Evolutionary conservation across 2,113 vertebrate species (phyloP).

Genomic region (Phyllopteryx taeniolatus): DNA sequence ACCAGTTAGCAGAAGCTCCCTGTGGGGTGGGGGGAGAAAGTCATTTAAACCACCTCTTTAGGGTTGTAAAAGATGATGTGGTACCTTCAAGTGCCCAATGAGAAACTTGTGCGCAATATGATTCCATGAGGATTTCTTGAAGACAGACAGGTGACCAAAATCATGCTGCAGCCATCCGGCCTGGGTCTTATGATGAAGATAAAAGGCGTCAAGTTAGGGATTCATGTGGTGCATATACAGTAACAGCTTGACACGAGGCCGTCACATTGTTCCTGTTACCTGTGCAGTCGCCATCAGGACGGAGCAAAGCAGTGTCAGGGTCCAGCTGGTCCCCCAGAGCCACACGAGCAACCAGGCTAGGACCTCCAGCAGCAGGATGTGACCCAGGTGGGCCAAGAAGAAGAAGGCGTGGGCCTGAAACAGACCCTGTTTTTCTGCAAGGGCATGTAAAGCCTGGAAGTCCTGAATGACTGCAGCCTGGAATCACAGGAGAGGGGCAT

Average conservation of each 20-base stretch:
- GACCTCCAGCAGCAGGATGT: constrained; percentile 84
- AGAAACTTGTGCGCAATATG: constrained; percentile 87
- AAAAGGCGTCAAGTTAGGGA: not conserved
- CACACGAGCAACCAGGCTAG: constrained; percentile 78
- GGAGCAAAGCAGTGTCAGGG: constrained; percentile 74
- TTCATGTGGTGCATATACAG: not conserved
- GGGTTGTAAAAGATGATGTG: not conserved
- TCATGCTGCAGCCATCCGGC: constrained; percentile 96
- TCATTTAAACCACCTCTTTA: not conserved
- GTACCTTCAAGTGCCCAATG: constrained; percentile 91
- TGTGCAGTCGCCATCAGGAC: constrained; percentile 81
- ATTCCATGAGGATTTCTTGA: constrained; percentile 86
- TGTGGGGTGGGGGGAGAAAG: constrained; percentile 37
- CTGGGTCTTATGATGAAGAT: constrained; percentile 73
- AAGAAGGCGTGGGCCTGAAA: constrained; percentile 80
- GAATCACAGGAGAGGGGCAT: not conserved
- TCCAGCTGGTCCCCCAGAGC: constrained; percentile 83
- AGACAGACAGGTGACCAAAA: constrained; percentile 93
- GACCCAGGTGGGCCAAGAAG: constrained; percentile 82
- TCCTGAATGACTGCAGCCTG: constrained; percentile 82
- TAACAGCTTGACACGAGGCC: not conserved
- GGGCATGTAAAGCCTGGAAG: constrained; percentile 78
- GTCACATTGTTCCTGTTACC: constrained; percentile 64
- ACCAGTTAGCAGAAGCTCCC: constrained; percentile 95
- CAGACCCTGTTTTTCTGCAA: constrained; percentile 77